Base-by-base conservation (phyloP, 2,113 vertebrate genomes). In the Sitta europaea region DNA sequence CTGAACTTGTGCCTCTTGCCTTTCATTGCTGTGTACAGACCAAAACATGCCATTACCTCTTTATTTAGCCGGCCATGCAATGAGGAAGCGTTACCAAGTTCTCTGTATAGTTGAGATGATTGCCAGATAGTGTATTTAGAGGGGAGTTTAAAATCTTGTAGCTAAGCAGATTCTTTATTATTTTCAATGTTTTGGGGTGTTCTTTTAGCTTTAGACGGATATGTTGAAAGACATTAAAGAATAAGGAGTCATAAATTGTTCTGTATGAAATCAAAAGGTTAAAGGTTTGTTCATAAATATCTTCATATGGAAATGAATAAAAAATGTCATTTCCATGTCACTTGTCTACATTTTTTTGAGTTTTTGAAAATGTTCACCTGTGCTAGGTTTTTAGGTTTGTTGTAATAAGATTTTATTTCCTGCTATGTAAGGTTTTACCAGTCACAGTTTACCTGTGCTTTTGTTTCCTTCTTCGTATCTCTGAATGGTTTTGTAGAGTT, bases 121-220 rank as follows among this genome's bases (percentile, higher is more conserved):
- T 22, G 2, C 25, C 62, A 57, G 31, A 28, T 24, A 21, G 4
- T 42, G 16, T 63, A 16, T 55, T 55, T 77, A n/a, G 35, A 83
- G 17, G 14, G 33, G 4, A 55, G 31, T 19, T 84, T 68, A 67
- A 75, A 86, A 68, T 24, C 15, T 29, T 47, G 18, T 18, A n/a
- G 40, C 29, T 43, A 23, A 75, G 40, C 61, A 54, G 29, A 14
- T 65, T n/a, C 22, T 71, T 83, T 70, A 57, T 48, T 20, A 5
- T 17, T 10, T 29, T 65, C 24, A 47, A 0, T n/a, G 7, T 40
- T 59, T 43, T 51, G 1, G 8, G 10, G 10, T 33, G 14, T 28
- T 17, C 19, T 55, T 57, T 75, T 33, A 31, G 13, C 12, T 57
- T 71, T 50, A 28, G 10, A 24, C 38, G 23, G 12, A 4, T 40